A percentile compares a stretch with the other conserved stretches of the same genome.
Evolutionary conservation across 2,113 vertebrate genomes (phyloP).

Genomic region (Platysternon megacephalum): DNA sequence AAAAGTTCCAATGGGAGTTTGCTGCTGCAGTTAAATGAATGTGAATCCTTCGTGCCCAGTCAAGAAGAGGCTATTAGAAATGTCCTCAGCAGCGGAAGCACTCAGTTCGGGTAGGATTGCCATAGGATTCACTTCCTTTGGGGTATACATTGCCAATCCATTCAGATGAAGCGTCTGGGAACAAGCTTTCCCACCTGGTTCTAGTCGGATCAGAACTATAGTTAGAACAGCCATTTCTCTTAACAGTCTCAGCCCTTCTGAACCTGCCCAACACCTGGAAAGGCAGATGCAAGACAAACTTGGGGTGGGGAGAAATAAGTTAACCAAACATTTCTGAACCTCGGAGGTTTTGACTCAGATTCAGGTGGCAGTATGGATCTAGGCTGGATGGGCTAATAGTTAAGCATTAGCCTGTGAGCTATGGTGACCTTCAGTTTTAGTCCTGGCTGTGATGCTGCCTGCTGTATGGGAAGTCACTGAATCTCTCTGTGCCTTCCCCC

Average conservation of each 20-base stretch:
- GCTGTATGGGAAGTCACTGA: neutral
- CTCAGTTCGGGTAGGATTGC: slow-evolving; percentile 62
- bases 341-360: neutral
- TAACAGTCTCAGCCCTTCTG: accelerated
- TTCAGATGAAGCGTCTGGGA: neutral
- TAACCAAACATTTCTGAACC: neutral
- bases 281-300: neutral
- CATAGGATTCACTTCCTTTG: neutral
- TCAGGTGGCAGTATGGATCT: neutral
- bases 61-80: slow-evolving; percentile 63
- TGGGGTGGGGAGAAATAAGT: neutral
- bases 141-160: neutral
- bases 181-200: neutral
- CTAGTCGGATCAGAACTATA: neutral
- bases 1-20: neutral
- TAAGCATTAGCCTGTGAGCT: neutral
- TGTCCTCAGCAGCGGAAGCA: slow-evolving; percentile 40
- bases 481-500: neutral
- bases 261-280: neutral
- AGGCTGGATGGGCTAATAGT: neutral
- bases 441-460: neutral
- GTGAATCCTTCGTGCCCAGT: slow-evolving; percentile 53
- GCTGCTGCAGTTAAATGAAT: slow-evolving; percentile 48
- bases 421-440: neutral
- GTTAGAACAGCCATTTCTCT: neutral